Conservation (phyloP, 2,888 invertebrate genomes). For the Neria commutata region DNA sequence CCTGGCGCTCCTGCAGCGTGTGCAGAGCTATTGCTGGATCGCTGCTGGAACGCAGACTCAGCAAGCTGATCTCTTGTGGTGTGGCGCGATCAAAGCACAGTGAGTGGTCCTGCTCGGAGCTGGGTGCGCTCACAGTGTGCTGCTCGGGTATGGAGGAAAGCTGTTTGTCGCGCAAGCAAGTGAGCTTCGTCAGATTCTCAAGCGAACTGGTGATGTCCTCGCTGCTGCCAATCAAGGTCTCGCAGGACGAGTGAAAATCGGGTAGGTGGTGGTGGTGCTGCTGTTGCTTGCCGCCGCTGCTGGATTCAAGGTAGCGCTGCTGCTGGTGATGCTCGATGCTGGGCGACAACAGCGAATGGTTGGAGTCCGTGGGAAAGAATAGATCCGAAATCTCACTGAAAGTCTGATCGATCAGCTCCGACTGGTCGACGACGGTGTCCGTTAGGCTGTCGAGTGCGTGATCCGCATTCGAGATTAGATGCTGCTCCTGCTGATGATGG, state of each 20-base stretch:
- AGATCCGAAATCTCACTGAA: constrained; percentile 55
- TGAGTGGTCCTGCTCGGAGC: constrained; percentile 47
- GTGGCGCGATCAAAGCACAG: constrained; percentile 52
- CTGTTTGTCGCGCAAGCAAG: constrained; percentile 53
- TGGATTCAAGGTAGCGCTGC: constrained; percentile 37
- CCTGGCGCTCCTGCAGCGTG: constrained; percentile 44
- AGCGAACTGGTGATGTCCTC: constrained; percentile 52
- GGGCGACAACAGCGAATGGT: constrained; percentile 56
- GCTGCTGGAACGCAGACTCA: constrained; percentile 59
- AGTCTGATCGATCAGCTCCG: constrained; percentile 53
- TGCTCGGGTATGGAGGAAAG: constrained; percentile 58
- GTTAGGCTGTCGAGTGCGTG: constrained; percentile 50
- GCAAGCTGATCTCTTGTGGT: constrained; percentile 49
- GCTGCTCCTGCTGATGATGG: constrained; percentile 33
- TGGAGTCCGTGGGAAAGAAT: constrained; percentile 60
- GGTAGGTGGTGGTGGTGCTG: constrained; percentile 27
- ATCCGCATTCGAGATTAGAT: constrained; percentile 33
- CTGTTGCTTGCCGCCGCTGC: constrained; percentile 18
- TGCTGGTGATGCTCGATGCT: constrained; percentile 33
- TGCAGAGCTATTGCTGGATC: constrained; percentile 61
- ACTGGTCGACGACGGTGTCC: constrained; percentile 49
- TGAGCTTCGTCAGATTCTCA: constrained; percentile 55
- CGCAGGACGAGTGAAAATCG: constrained; percentile 43
- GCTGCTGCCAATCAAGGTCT: constrained; percentile 47
- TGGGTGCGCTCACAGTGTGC: constrained; percentile 40